Evolutionary conservation across 2,113 vertebrate species (phyloP).

Genomic region (rabbit (Oryctolagus cuniculus)): DNA sequence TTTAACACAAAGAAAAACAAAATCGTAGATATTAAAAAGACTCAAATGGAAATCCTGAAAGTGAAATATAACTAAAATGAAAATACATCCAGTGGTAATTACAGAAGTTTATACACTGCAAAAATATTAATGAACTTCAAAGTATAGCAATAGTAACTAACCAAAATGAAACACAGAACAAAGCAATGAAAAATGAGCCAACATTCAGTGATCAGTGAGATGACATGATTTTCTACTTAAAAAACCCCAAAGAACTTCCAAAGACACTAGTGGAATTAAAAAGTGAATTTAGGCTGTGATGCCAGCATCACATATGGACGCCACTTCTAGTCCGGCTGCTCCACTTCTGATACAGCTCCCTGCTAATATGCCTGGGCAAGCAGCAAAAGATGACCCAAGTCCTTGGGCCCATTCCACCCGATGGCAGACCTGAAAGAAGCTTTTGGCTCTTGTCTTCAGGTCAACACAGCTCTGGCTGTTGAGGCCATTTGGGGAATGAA

Average conservation of each 20-base stretch:
- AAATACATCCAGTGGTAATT: neutral
- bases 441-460: no score
- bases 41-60: no score
- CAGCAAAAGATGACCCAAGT: no score
- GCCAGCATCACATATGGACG: no score
- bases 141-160: neutral
- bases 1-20: neutral
- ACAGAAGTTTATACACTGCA: neutral
- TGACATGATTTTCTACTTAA: neutral
- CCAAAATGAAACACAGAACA: neutral
- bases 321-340: no score
- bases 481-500: no score
- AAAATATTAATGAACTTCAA: neutral
- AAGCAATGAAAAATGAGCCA: neutral
- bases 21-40: neutral
- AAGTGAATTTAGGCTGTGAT: neutral
- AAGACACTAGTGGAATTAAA: neutral
- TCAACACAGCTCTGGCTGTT: no score
- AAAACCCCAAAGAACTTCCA: neutral
- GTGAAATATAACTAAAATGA: neutral
- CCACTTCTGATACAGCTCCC: no score
- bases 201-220: neutral
- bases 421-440: no score
- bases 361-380: no score
- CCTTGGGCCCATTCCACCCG: no score